Evolutionary conservation across 1,140 invertebrate species (phyloP), one percentile per base, ranked within the genome.

Genomic region (Drosophila takahashii): DNA sequence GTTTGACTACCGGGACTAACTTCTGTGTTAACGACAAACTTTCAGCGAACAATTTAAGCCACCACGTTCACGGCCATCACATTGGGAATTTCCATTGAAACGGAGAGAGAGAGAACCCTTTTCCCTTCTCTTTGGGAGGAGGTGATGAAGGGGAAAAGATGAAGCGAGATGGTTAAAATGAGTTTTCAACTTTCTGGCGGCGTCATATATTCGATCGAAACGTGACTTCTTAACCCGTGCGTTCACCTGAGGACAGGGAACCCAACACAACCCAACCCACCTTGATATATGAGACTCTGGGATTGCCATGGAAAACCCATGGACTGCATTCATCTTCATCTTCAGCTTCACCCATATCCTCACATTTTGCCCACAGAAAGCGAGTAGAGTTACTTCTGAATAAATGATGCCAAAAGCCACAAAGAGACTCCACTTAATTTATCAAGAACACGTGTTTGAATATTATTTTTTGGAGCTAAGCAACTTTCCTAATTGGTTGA

Each of bases 141-240:
- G n/a, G n/a, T n/a, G n/a, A n/a, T n/a, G 18, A 34, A 3, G 22
- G n/a, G 13, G 16, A 16, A 13, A 41, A 42, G 42, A 66, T 66
- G 64, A 66, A 50, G 58, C 41, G 56, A 44, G 58, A 64, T 71
- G 67, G 29, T 39, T 71, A 36, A 70, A 71, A 58, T 60, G 37
- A 45, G 37, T 60, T 72, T 60, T 22, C 47, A 71, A 69, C 54
- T 59, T 71, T 53, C 37, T 44, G 60, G 45, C 57, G n/a, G 22
- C 56, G 16, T 44, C 69, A 44, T 50, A 73, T 54, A 47, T 60
- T 58, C 69, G 71, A 62, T 73, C 50, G 50, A 54, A 73, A 73
- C 71, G 69, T 74, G 71, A 73, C 71, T 74, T 73, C 70, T 44
- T 42, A 37, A 39, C 59, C 59, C 26, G 57, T 18, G 16, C 34